These are phyloP conservation scores for Ivindomyrus marchei DNA, from an alignment of 2,113 vertebrate genomes.

Conservation along the genomic window DNA sequence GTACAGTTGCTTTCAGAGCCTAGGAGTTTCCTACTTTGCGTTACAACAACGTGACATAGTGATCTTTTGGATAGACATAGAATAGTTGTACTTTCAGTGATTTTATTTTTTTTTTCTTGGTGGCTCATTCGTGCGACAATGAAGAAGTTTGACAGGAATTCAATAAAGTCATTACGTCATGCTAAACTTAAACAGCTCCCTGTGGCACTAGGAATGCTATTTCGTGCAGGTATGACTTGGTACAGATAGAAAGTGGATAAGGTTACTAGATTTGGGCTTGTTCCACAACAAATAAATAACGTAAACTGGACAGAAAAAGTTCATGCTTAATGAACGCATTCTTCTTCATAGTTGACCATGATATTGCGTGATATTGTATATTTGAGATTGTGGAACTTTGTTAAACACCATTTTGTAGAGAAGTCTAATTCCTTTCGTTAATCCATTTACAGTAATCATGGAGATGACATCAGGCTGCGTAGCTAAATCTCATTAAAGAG, in stretches of 20 bases:
- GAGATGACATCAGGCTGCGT: neutral
- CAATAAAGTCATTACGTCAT: neutral
- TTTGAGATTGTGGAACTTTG: neutral
- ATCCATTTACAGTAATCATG: slow-evolving; percentile 23
- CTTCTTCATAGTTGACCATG: slow-evolving; percentile 12
- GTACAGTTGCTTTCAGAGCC: slow-evolving; percentile 13
- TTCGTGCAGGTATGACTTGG: neutral
- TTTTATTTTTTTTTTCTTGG: neutral
- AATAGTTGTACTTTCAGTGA: neutral
- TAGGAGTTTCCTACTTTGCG: neutral
- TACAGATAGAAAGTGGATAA: slow-evolving; percentile 7
- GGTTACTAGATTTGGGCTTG: slow-evolving; percentile 7
- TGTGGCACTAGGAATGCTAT: neutral
- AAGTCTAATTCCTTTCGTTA: slow-evolving; percentile 29
- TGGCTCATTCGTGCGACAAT: slow-evolving; percentile 9
- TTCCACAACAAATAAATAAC: slow-evolving; percentile 13
- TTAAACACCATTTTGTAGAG: slow-evolving; percentile 3
- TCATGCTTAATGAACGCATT: neutral
- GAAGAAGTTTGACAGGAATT: neutral
- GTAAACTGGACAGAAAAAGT: slow-evolving; percentile 13
- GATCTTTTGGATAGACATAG: neutral
- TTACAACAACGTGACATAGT: neutral
- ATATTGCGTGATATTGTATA: slow-evolving; percentile 9
- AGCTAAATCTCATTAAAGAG: neutral
- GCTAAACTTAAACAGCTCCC: neutral